Evolutionary conservation across 2,113 vertebrate species (phyloP).

Genomic region (Paracyprichromis sp.): DNA sequence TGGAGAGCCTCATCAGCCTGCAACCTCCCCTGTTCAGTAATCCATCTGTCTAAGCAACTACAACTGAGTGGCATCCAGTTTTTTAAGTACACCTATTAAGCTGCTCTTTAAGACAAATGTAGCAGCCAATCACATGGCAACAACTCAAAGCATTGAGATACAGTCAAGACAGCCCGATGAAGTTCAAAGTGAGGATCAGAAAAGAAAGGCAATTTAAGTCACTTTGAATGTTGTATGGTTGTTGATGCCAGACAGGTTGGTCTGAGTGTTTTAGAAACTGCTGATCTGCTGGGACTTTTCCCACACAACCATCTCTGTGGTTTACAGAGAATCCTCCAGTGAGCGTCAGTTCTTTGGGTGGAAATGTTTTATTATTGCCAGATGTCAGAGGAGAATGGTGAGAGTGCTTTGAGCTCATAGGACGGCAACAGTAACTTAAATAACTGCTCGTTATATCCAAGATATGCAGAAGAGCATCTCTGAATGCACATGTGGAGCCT

Average conservation of each 20-base stretch:
- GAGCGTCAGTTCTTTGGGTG: background rate
- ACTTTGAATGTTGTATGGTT: background rate
- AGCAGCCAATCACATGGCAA: background rate
- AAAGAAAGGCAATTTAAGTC: background rate
- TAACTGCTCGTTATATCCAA: background rate
- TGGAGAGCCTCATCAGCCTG: background rate
- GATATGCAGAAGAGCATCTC: background rate
- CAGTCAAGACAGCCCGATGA: background rate
- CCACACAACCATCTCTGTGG: background rate
- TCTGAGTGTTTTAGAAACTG: background rate
- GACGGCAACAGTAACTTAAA: background rate
- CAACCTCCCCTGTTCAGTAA: background rate
- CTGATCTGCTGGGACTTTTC: background rate
- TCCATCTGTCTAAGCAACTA: background rate
- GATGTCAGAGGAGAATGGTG: background rate
- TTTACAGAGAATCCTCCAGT: background rate
- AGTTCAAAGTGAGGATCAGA: background rate
- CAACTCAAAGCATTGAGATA: background rate
- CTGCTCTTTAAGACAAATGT: background rate
- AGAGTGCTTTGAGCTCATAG: background rate
- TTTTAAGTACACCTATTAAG: background rate
- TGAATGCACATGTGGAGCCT: background rate
- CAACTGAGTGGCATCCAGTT: background rate
- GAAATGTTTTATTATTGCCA: background rate
- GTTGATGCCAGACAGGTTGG: background rate